Conservation (phyloP, 1,140 invertebrate species). For the Dinothrombium tinctorium region DNA sequence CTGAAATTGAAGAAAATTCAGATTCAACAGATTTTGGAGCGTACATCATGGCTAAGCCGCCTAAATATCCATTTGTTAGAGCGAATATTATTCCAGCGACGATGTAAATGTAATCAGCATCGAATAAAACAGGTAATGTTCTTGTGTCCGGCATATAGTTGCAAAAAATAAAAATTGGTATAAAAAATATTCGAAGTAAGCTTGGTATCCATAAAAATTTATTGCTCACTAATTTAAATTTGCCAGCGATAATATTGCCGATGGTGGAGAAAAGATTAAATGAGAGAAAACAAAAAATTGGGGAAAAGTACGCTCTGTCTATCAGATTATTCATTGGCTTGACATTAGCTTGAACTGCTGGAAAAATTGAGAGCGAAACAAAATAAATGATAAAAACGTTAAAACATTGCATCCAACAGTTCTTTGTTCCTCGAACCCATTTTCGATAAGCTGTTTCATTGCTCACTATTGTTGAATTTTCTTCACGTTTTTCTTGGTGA, state of each 20-base stretch:
- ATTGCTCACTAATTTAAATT: neutral
- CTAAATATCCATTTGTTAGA: constrained; percentile 67
- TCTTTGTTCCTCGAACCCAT: too few species aligned
- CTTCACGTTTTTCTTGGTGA: neutral
- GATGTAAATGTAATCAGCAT: constrained; percentile 66
- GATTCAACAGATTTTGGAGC: constrained; percentile 59
- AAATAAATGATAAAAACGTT: constrained; percentile 88
- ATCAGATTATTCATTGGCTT: constrained; percentile 30
- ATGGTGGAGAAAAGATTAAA: constrained; percentile 84
- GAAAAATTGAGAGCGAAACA: constrained; percentile 70
- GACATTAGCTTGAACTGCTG: constrained; percentile 50
- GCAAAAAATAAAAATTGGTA: constrained; percentile 71
- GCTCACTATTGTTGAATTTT: neutral
- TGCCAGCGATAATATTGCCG: constrained; percentile 29
- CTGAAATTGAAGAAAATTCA: constrained; percentile 56
- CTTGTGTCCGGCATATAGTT: constrained; percentile 51
- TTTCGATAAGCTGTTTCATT: too few species aligned
- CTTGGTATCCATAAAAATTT: too few species aligned
- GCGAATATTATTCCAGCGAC: constrained; percentile 45
- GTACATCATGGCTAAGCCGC: constrained; percentile 93
- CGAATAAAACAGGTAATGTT: constrained; percentile 41
- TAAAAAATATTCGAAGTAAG: constrained; percentile 35
- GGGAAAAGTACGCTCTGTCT: constrained; percentile 78
- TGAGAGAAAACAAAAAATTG: constrained; percentile 73
- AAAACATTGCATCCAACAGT: constrained; percentile 57